Base-by-base conservation (phyloP, 2,113 vertebrate species). In the Anhinga anhinga region DNA sequence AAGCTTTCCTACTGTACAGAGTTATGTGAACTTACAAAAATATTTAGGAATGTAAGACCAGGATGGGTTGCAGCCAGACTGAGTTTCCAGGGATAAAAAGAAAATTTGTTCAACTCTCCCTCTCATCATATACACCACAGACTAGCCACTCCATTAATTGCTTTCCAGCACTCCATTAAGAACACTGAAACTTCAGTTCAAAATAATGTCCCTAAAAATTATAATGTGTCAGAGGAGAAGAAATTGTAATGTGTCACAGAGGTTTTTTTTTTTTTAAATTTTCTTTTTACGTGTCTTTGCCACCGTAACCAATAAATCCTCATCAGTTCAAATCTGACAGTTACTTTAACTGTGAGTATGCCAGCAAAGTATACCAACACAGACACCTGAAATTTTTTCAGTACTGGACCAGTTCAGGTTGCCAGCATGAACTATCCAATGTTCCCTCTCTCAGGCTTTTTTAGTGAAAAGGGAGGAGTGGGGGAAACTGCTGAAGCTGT, bases 1-100 rank as follows among this genome's bases (percentile, higher is more conserved):
- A 95, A 82, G 81, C 65, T 85, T 92, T 95, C 34, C 34, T 89
- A 86, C 69, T 93, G 86, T 92, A 93, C 61, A 62, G 70, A 72
- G 21, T 82, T 86, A 76, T 8, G 36, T 88, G 81, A 82, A 82
- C 81, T 94, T 66, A 47, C 11, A 86, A 88, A 96, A 94, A 94
- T 94, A 82, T 95, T 96, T 92, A 63, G 81, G 84, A 95, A 76
- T 94, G 69, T 63, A 71, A 52, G 84, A 91, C 12, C 44, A 79
- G 69, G 82, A 67, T 82, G 38, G 42, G 77, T 61, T 84, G 32
- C 47, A 89, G 83, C 52, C 67, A 76, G 65, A 32, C 55, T 50
- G 50, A 72, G 55, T 69, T 81, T 92, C 42, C 49, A 94, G 53
- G 76, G 42, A 45, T 69, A 80, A 79, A 59, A 95, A 50, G 86